phyloP scores from a whole-genome alignment of 1,140 invertebrate genomes.

The Drosophila tropicalis region DNA sequence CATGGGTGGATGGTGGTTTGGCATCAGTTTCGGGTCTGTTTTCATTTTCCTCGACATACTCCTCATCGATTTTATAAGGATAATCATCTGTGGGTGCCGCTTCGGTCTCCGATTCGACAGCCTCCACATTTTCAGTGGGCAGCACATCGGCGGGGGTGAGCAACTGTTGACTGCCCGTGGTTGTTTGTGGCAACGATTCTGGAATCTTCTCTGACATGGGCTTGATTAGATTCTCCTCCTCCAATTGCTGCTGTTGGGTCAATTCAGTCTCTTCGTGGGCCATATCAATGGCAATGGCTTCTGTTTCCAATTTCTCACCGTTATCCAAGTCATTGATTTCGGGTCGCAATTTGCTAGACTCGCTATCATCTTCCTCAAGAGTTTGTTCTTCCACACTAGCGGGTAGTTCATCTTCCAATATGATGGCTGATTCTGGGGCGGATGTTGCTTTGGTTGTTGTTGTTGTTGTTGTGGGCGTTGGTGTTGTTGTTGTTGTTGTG shows the following conservation, averaged over 20 bases:
- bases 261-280: slow-evolving; percentile 69
- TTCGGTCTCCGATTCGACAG: slow-evolving; percentile 50
- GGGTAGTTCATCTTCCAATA: slow-evolving; percentile 62
- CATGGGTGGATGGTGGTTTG: slow-evolving; percentile 3
- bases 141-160: slow-evolving; percentile 65
- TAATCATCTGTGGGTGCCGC: slow-evolving; percentile 68
- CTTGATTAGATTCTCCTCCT: slow-evolving; percentile 31
- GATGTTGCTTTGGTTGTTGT: slow-evolving; percentile 44
- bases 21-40: slow-evolving; percentile 39
- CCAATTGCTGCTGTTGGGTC: slow-evolving; percentile 58
- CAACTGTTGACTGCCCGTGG: slow-evolving; percentile 56
- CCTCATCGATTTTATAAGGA: slow-evolving; percentile 80
- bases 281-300: slow-evolving; percentile 58
- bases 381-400: slow-evolving; percentile 68
- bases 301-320: slow-evolving; percentile 65
- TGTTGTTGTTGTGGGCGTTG: slow-evolving; percentile 46
- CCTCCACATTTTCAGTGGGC: slow-evolving; percentile 51
- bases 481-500: slow-evolving; percentile 38
- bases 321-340: slow-evolving; percentile 51
- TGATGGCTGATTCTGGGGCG: slow-evolving; percentile 23
- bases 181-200: slow-evolving; percentile 27
- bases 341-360: slow-evolving; percentile 49
- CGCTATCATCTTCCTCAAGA: slow-evolving; percentile 60
- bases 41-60: slow-evolving; percentile 70
- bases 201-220: slow-evolving; percentile 6